Conservation (phyloP, 1,140 invertebrate species). For the Hermetia illucens region DNA sequence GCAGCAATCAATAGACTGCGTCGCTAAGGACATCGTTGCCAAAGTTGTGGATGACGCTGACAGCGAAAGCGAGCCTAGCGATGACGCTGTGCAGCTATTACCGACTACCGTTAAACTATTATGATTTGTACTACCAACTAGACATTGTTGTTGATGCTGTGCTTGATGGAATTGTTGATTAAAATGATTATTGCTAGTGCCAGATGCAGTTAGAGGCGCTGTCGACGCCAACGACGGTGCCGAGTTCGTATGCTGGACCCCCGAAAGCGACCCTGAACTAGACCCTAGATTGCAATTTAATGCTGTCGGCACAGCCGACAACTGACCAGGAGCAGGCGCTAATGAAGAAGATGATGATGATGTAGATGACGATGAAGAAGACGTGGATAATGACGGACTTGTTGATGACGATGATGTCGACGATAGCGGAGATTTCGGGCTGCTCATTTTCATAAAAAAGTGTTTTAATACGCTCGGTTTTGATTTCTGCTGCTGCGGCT, state of each 20-base stretch:
- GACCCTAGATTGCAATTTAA: neutral
- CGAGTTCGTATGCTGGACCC: too few relatives aligned
- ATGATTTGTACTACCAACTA: neutral
- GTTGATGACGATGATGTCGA: constrained; percentile 3
- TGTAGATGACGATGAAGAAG: constrained; percentile 7
- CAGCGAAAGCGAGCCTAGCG: constrained; percentile 18
- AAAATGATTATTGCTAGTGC: neutral
- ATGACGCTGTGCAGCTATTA: constrained; percentile 14
- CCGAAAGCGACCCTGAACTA: neutral
- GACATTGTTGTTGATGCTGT: neutral
- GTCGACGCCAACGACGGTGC: neutral
- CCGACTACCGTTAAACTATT: constrained; percentile 1
- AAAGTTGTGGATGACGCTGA: constrained; percentile 20
- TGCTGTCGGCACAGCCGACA: constrained; percentile 2
- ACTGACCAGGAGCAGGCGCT: constrained; percentile 5
- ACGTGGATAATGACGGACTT: constrained; percentile 9
- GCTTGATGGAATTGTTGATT: neutral
- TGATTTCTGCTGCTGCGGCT: constrained; percentile 16
- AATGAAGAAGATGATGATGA: neutral
- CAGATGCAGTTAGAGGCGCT: neutral
- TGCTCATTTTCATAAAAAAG: constrained; percentile 28
- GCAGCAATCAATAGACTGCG: constrained; percentile 2
- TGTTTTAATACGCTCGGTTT: constrained; percentile 29
- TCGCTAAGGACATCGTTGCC: constrained; percentile 19
- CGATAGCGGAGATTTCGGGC: constrained; percentile 22